Evolutionary conservation across 2,113 vertebrate genomes (phyloP).

Genomic region (Actenoides lindsayi): DNA sequence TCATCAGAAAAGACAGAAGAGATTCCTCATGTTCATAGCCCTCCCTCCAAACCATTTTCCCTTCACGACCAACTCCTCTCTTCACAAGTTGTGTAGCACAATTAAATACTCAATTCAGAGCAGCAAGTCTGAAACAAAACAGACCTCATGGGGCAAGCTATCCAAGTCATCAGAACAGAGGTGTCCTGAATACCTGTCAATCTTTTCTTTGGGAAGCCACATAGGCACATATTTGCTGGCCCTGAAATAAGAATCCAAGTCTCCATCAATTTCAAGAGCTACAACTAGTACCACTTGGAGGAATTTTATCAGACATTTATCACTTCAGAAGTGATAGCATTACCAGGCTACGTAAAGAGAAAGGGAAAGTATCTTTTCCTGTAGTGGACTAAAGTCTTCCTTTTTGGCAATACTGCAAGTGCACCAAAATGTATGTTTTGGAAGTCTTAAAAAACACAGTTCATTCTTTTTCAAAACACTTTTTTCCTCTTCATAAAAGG

Average conservation of each 20-base stretch:
- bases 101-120: neutral
- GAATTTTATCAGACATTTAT: slow-evolving; percentile 15
- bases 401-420: neutral
- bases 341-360: neutral
- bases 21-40: neutral
- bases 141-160: neutral
- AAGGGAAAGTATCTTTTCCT: neutral
- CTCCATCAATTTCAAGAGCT: neutral
- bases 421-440: neutral
- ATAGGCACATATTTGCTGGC: neutral
- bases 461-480: neutral
- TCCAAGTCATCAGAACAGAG: neutral
- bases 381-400: neutral
- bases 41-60: neutral
- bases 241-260: neutral
- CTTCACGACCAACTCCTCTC: neutral
- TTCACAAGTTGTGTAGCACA: neutral
- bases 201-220: neutral
- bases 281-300: neutral
- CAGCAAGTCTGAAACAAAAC: slow-evolving; percentile 16
- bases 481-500: neutral
- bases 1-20: neutral
- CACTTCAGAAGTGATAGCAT: neutral
- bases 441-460: neutral
- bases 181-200: neutral